Conservation (phyloP, 1,140 invertebrate genomes). For the Drosophila leontia region DNA sequence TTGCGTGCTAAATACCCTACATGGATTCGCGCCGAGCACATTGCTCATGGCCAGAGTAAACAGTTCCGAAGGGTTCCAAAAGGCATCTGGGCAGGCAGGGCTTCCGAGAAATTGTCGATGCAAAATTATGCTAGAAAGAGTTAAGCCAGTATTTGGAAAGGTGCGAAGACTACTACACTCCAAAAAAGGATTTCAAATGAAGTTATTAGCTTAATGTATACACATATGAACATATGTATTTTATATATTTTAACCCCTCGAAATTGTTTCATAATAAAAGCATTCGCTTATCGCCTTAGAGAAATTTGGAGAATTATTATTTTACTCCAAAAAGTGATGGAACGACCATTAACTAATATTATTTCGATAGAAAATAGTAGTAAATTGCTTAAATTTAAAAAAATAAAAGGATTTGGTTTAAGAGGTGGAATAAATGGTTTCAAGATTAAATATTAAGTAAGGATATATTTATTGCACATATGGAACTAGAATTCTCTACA, state of each 20-base stretch:
- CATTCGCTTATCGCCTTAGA: background rate
- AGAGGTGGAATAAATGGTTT: background rate
- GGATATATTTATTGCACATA: background rate
- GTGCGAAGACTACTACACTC: constrained; percentile 24
- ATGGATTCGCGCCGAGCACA: constrained; percentile 42
- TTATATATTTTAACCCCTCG: too few relatives aligned
- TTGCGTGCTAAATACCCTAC: constrained; percentile 82
- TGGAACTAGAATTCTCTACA: too few relatives aligned
- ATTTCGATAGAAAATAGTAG: background rate
- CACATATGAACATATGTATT: too few relatives aligned
- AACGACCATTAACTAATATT: background rate
- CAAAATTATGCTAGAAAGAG: constrained; percentile 18
- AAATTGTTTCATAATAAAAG: background rate
- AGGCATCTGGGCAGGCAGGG: constrained; percentile 7
- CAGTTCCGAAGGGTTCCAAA: constrained; percentile 12
- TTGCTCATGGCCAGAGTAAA: constrained; percentile 13
- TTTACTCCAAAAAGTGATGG: background rate
- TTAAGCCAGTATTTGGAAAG: constrained; percentile 8
- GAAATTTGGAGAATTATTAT: background rate
- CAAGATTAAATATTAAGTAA: background rate
- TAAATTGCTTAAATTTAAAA: background rate
- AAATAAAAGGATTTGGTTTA: background rate
- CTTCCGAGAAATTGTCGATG: constrained; percentile 17
- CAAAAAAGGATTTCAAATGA: background rate
- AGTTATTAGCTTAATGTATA: background rate